These are phyloP conservation scores for Mythimna impura DNA, from an alignment of 2,888 invertebrate genomes.

Conservation along the genomic window DNA sequence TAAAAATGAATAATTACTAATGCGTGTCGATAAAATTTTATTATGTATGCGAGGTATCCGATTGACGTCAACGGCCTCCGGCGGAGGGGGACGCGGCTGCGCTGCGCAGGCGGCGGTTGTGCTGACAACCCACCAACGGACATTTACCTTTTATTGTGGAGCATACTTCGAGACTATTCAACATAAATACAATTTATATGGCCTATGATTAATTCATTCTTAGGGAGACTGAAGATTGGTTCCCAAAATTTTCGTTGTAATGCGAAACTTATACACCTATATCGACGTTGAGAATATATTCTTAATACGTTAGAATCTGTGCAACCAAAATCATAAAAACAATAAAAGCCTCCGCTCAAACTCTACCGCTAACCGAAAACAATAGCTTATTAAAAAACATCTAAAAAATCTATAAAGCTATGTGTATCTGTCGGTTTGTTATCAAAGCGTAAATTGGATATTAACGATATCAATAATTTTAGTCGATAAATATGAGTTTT, in stretches of 20 bases:
- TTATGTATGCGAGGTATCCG: slow-evolving; percentile 69
- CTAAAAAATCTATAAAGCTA: background rate
- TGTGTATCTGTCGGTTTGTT: background rate
- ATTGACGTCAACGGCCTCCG: slow-evolving; percentile 72
- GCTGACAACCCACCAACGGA: slow-evolving; percentile 64
- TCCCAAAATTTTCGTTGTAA: slow-evolving; percentile 18
- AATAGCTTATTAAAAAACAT: background rate
- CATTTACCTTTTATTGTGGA: slow-evolving; percentile 66
- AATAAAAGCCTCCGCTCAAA: background rate
- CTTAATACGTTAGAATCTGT: background rate
- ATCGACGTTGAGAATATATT: background rate
- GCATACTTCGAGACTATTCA: slow-evolving; percentile 53
- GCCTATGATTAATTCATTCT: slow-evolving; percentile 56
- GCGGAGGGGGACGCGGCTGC: slow-evolving; percentile 40
- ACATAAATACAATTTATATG: slow-evolving; percentile 58
- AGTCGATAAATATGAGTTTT: background rate
- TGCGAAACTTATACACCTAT: slow-evolving; percentile 7
- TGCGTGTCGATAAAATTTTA: slow-evolving; percentile 65
- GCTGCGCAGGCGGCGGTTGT: slow-evolving; percentile 50
- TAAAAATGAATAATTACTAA: slow-evolving; percentile 66
- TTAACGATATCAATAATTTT: background rate
- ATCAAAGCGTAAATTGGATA: background rate
- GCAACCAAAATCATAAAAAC: background rate
- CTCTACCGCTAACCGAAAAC: background rate
- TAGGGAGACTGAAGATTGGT: slow-evolving; percentile 29